Percentiles rank a stretch among this genome's conserved stretches.
Evolutionary conservation across 2,888 invertebrate species (phyloP).

Genomic region (Loripinus fragilis): DNA sequence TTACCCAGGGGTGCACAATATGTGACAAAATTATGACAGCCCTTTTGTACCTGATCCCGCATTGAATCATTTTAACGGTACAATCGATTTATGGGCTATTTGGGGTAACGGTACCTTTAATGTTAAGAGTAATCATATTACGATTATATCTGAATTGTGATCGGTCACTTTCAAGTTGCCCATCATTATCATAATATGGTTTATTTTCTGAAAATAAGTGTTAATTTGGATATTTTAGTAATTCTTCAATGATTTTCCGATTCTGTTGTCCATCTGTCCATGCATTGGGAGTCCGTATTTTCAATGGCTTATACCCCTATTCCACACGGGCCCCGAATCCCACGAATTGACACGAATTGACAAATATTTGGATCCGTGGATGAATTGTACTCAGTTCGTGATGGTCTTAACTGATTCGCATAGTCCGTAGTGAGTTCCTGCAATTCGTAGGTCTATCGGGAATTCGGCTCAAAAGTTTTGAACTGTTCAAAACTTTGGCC

Average conservation of each 20-base stretch:
- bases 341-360: no score
- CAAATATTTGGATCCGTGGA: no score
- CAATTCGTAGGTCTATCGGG: no score
- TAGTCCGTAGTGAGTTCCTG: no score
- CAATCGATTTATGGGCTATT: not conserved
- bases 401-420: no score
- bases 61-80: slow-evolving; percentile 9
- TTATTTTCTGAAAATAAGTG: not conserved
- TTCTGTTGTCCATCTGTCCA: not conserved
- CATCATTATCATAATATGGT: slow-evolving; percentile 3
- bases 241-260: not conserved
- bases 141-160: not conserved
- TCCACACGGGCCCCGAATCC: no score
- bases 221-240: not conserved
- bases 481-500: no score
- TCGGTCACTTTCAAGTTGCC: slow-evolving; percentile 1
- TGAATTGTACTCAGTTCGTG: no score
- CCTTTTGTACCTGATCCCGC: not conserved
- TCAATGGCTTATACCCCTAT: no score
- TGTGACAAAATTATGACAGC: slow-evolving; percentile 13
- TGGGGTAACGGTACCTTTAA: slow-evolving; percentile 29
- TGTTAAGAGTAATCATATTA: slow-evolving; percentile 24
- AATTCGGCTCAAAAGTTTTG: no score
- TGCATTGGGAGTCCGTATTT: no score
- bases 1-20: not conserved